Evolutionary conservation across 2,888 invertebrate species (phyloP).

Genomic region (Lasioglossum lativentre): DNA sequence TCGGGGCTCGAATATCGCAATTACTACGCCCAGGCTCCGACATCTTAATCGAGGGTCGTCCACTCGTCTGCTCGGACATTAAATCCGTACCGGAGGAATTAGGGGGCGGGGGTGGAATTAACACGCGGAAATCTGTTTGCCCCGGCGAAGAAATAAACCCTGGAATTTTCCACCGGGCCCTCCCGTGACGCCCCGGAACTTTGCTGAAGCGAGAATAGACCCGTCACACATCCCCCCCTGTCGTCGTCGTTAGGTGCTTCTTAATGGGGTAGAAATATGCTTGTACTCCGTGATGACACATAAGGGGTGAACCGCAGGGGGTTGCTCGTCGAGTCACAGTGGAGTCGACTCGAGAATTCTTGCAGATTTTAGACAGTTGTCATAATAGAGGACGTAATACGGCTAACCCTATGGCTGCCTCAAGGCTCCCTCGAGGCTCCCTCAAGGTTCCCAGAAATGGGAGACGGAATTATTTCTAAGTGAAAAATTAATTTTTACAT

Average conservation of each 20-base stretch:
- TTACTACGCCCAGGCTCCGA: conserved; percentile 68
- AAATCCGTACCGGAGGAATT: conserved; percentile 66
- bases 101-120: conserved; percentile 45
- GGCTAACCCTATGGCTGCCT: background rate
- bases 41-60: background rate
- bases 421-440: background rate
- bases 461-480: background rate
- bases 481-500: background rate
- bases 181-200: background rate
- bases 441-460: background rate
- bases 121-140: conserved; percentile 54
- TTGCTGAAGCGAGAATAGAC: background rate
- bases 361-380: conserved; percentile 1
- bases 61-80: conserved; percentile 59
- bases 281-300: conserved; percentile 20
- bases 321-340: background rate
- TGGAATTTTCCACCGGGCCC: conserved; percentile 43
- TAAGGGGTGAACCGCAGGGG: conserved; percentile 13
- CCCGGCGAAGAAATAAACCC: conserved; percentile 37
- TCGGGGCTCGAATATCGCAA: conserved; percentile 76
- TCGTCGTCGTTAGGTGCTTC: conserved; percentile 27
- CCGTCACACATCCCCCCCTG: background rate
- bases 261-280: conserved; percentile 60
- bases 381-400: background rate
- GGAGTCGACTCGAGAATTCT: background rate